Base-by-base conservation (phyloP, 1,140 invertebrate genomes). In the Bombus superbus region DNA sequence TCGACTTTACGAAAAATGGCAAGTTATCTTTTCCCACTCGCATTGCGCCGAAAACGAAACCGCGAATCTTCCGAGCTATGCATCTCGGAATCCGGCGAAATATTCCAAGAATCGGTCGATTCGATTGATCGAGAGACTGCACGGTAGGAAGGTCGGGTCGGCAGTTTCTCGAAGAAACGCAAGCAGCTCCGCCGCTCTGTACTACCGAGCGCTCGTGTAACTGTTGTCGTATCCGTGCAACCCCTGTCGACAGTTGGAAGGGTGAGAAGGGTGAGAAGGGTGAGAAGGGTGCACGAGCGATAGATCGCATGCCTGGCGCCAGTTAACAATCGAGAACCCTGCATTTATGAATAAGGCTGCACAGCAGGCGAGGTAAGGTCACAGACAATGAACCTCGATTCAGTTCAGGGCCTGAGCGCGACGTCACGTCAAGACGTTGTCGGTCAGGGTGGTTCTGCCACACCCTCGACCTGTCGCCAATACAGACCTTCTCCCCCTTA, bases 311-410 rank as follows among this genome's bases (percentile, higher is more conserved):
- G 91, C 76, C 77, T 68, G 76, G 59, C 84, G 83, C 75, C 80
- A 91, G 88, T 91, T 91, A 91, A 90, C 90, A 89, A 91, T 91
- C 85, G 89, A 80, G 75, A 77, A 62, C 57, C 68, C 79, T 86
- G 90, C 88, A 85, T 91, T 89, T 86, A 90, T 89, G 86, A 88
- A 91, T 90, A 90, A 91, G 79, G 80, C 80, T 89, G 83, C 78
- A 86, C 62, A 77, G 80, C 53, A 64, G n/a, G 74, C 76, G 84
- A 62, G 35, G 71, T 90, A 91, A 91, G 91, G 91, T 91, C 91
- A 90, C 80, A 91, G 91, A 85, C 91, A 91, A 91, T 91, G 91
- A 91, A 91, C 91, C 90, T 91, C 85, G 86, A 88, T 90, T 57
- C 90, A 91, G 91, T 91, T 91, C 91, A 91, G 91, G 91, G 91